Evolutionary conservation across 1,140 invertebrate genomes (phyloP), one percentile per base, ranked within the genome.

Genomic region (Drosophila orosa): DNA sequence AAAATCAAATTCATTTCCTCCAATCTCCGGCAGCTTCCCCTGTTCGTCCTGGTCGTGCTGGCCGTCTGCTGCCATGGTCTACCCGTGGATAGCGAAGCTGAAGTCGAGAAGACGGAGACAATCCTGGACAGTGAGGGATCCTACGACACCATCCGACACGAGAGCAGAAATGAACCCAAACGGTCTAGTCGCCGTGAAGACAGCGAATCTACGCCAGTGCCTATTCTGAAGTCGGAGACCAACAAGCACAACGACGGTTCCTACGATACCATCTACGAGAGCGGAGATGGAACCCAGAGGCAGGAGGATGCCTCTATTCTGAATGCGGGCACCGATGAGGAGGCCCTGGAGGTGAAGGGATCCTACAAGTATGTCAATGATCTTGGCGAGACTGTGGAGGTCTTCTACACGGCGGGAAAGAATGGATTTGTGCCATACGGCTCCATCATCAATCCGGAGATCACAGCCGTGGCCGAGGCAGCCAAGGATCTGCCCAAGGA

Each of bases 341-440:
- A 92, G 37, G 72, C 76, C 3, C 39, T 92, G 3, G 90, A 86
- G 35, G 52, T 92, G 2, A 71, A 71, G 27, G 91, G 91, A 6
- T 86, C 77, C 55, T 92, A 92, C 62, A 90, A 61, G 48, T 92
- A 92, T 54, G 48, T 78, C 33, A 80, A 92, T 22, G 77, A 72
- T 0, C 19, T 59, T 0, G 91, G 86, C 25, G 47, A 90, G 9
- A 67, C 75, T 10, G 86, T 92, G 3, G 74, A 78, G 57, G 91
- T 92, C 4, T 74, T 69, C 63, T 92, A 92, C 35, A 92, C 90
- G 1, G 91, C 91, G 5, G 91, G 87, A 44, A 63, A 72, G 24
- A 91, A 92, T 44, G 91, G 91, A 31, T 92, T 91, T 31, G 89
- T 92, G 5, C 91, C 91, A 2, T 60, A 66, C 5, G 78, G 91